Percentiles rank a stretch among this genome's conserved stretches.
Evolutionary conservation across 2,113 vertebrate genomes (phyloP).

Genomic region (Dromiciops gliroides): DNA sequence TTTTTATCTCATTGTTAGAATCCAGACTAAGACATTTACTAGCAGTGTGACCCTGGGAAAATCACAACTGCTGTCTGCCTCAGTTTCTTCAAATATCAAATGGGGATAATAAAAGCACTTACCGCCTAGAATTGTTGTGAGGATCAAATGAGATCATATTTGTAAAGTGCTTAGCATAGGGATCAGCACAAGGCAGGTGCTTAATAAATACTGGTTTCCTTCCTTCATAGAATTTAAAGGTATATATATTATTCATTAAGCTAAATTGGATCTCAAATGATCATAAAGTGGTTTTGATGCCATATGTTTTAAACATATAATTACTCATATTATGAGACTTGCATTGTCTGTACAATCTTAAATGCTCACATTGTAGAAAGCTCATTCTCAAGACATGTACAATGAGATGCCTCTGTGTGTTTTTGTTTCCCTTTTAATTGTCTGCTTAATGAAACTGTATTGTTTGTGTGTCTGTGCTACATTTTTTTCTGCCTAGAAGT

Average conservation of each 20-base stretch:
- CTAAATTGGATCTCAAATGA: constrained; percentile 19
- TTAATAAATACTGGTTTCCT: neutral
- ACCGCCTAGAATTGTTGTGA: neutral
- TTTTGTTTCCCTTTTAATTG: constrained; percentile 63
- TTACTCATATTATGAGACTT: constrained; percentile 41
- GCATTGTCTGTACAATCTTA: constrained; percentile 2
- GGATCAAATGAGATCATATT: neutral
- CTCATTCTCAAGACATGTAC: constrained; percentile 27
- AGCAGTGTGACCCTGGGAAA: neutral
- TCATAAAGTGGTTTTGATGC: constrained; percentile 40
- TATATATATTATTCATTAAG: neutral
- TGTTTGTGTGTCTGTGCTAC: neutral
- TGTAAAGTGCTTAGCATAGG: neutral
- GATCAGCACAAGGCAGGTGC: neutral
- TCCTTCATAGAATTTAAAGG: constrained; percentile 21
- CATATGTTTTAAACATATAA: constrained; percentile 41
- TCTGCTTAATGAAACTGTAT: constrained; percentile 13
- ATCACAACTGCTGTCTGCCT: neutral
- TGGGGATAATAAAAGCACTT: neutral
- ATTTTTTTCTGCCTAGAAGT: constrained; percentile 44
- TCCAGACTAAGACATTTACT: neutral
- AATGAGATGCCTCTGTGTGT: constrained; percentile 30
- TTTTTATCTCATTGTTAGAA: neutral
- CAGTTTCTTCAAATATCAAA: neutral
- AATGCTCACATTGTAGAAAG: constrained; percentile 43